Evolutionary conservation across 2,888 invertebrate genomes (phyloP).

Genomic region (Ichneumoninae sp.): DNA sequence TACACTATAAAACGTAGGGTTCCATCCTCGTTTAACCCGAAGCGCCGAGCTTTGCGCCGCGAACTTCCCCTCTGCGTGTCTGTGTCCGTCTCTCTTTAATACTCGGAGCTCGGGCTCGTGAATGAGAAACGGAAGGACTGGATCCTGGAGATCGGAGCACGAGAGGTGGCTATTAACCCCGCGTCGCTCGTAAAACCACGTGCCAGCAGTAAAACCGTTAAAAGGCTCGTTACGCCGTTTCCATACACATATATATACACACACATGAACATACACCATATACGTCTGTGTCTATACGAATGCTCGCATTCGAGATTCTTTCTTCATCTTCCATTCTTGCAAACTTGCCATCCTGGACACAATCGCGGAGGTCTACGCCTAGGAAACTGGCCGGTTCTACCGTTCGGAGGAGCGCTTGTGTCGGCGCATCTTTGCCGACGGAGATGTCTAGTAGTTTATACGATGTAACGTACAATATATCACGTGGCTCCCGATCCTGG

Average conservation of each 20-base stretch:
- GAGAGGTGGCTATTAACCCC: constrained; percentile 71
- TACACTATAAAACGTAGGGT: neutral
- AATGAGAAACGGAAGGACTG: constrained; percentile 65
- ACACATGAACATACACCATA: constrained; percentile 20
- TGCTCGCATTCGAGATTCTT: constrained; percentile 36
- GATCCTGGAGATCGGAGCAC: constrained; percentile 49
- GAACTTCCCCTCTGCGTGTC: constrained; percentile 30
- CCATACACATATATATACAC: constrained; percentile 66
- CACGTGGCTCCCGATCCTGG: constrained; percentile 17
- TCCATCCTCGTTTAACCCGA: constrained; percentile 20
- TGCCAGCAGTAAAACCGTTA: constrained; percentile 70
- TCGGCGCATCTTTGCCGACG: constrained; percentile 42
- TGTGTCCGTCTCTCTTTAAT: constrained; percentile 41
- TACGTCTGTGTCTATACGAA: constrained; percentile 32
- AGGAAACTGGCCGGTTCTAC: constrained; percentile 42
- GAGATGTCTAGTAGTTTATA: constrained; percentile 40
- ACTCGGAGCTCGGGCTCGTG: constrained; percentile 57
- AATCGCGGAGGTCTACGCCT: constrained; percentile 56
- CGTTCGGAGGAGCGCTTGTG: constrained; percentile 9
- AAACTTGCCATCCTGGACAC: constrained; percentile 50
- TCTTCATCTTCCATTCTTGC: constrained; percentile 25
- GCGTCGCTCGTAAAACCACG: constrained; percentile 70
- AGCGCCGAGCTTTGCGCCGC: constrained; percentile 26
- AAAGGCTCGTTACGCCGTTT: constrained; percentile 72
- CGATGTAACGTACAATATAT: constrained; percentile 16